Base-by-base conservation (phyloP, 2,113 vertebrate genomes). In the Pterocles burchelli region DNA sequence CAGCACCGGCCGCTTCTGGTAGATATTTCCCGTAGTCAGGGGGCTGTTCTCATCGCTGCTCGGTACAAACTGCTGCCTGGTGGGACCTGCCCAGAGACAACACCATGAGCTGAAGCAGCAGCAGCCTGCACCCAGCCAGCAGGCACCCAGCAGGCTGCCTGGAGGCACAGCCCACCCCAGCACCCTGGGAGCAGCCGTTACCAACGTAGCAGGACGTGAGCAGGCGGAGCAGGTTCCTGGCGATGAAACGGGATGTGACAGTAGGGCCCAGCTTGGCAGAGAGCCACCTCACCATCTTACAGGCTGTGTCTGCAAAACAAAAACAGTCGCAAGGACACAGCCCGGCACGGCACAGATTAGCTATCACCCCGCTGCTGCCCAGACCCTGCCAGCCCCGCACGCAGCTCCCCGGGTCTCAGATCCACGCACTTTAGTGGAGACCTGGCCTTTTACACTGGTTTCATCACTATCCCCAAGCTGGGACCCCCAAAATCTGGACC, bases 261-360 rank as follows among this genome's bases (percentile, higher is more conserved):
- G 99, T 99, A 21, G 99, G 99, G 63, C 99, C 99, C 17, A 99
- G 98, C 97, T 99, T 99, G 93, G 99, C 99, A 0, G 99, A 98
- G 33, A 99, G 98, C 99, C 99, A 99, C 85, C 98, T 98, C 89
- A 99, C 98, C 82, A 98, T 99, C 98, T 99, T 99, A 98, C 99
- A 99, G 91, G 99, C 98, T 8, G 99, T 99, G 96, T 99, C 99
- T 99, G 97, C 84, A 96, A 93, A 88, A 92, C 51, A 96, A 20
- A 34, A 62, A 89, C 93, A 79, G 84, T 84, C 3, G 3, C 95
- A 92, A 96, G 93, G 91, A 92, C 66, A 36, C 33, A 59, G 38
- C 58, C 83, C 18, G 34, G 79, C 84, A 25, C 3, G 0, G 43
- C 4, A 6, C 73, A 87, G 95, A 97, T 97, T 90, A 95, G 96